Conservation (phyloP, 2,113 vertebrate species). For the Salvelinus alpinus region DNA sequence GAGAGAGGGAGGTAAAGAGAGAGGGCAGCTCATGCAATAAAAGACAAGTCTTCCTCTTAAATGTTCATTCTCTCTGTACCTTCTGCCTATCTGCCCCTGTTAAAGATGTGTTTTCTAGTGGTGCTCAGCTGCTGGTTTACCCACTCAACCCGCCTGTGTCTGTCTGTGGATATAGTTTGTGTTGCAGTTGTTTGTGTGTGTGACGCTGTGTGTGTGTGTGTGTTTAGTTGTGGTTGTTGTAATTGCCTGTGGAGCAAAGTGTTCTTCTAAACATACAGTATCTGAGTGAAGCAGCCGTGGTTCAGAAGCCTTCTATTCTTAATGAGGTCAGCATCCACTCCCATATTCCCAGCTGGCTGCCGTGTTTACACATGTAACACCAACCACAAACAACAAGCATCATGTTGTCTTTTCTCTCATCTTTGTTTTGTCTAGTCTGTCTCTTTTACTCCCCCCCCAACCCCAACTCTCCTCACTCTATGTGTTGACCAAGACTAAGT, state of each 20-base stretch:
- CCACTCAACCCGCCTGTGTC: not conserved
- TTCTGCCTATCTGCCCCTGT: not conserved
- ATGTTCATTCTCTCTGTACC: conserved; percentile 12
- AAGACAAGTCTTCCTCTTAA: conserved; percentile 20
- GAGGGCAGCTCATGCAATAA: not conserved
- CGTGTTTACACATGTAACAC: conserved; percentile 63
- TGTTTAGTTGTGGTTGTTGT: conserved; percentile 56
- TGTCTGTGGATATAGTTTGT: conserved; percentile 4
- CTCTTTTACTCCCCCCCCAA: not conserved
- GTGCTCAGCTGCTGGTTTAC: not conserved
- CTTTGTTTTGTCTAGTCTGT: not conserved
- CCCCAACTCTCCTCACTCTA: conserved; percentile 32
- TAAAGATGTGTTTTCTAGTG: not conserved
- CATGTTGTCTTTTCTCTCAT: not conserved
- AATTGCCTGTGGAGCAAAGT: conserved; percentile 50
- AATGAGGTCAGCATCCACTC: conserved; percentile 72
- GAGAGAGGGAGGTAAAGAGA: not conserved
- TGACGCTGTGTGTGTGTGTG: conserved; percentile 30
- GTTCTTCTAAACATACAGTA: conserved; percentile 53
- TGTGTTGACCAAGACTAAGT: conserved; percentile 44
- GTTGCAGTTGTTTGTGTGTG: not conserved
- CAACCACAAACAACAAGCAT: conserved; percentile 69
- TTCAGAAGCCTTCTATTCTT: conserved; percentile 68
- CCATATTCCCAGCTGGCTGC: conserved; percentile 53
- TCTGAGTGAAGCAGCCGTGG: conserved; percentile 51